Percentiles rank a stretch among this genome's conserved stretches.
Evolutionary conservation across 2,797 vertebrate genomes (phyloP).

Genomic region (Cirrhinus mrigala): DNA sequence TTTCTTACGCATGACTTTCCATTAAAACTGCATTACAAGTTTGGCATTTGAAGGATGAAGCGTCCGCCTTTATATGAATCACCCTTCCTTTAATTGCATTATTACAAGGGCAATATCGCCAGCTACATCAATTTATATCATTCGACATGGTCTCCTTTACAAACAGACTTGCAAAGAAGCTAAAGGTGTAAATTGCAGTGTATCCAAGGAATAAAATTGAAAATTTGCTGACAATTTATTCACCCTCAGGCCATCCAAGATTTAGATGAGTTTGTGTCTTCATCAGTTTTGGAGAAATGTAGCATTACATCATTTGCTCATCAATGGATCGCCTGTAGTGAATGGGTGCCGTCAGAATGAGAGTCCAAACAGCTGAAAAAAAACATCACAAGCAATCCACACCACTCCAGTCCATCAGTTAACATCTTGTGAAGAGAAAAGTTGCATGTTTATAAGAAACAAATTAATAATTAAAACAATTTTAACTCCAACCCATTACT

Average conservation of each 20-base stretch:
- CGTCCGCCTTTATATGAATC: conserved; percentile 2
- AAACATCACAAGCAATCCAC: too few relatives aligned
- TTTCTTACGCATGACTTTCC: conserved; percentile 19
- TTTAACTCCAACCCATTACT: too few relatives aligned
- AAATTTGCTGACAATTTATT: neutral
- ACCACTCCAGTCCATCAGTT: too few relatives aligned
- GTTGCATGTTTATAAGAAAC: neutral
- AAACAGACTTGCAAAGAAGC: neutral
- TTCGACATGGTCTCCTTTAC: neutral
- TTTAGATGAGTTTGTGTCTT: neutral
- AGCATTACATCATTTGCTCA: neutral
- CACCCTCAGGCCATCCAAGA: neutral
- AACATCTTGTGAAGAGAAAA: too few relatives aligned
- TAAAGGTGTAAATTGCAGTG: neutral
- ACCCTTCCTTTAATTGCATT: conserved; percentile 43
- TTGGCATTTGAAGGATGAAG: conserved; percentile 41
- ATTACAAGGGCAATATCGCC: conserved; percentile 42
- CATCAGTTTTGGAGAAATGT: neutral
- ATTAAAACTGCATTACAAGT: conserved; percentile 51
- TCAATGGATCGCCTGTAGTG: neutral
- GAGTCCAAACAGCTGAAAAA: neutral
- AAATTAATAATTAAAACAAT: too few relatives aligned
- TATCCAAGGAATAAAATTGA: neutral
- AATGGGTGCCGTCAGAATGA: neutral
- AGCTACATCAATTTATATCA: conserved; percentile 16